Percentiles rank a stretch among this genome's conserved stretches.
These are phyloP conservation scores for Apamea crenata DNA, from an alignment of 2,888 invertebrate genomes.

Conservation along the genomic window DNA sequence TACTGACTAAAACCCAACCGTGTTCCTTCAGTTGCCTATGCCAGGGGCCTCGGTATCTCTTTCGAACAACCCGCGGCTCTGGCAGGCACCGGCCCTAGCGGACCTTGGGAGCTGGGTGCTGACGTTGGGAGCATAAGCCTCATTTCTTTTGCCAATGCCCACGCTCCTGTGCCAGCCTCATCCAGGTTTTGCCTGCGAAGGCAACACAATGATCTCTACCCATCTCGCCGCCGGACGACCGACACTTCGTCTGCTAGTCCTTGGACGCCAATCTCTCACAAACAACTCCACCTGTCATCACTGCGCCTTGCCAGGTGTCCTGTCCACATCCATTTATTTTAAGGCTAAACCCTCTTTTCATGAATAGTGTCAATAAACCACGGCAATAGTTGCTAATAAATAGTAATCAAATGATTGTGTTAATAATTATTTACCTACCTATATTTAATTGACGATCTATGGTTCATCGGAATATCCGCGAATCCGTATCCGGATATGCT, in stretches of 20 bases:
- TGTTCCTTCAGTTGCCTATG: too few species aligned
- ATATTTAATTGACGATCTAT: slow-evolving; percentile 21
- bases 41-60: too few species aligned
- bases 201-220: not conserved
- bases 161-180: not conserved
- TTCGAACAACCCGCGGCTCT: too few species aligned
- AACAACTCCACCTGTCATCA: not conserved
- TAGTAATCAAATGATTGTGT: slow-evolving; percentile 1
- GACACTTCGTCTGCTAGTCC: not conserved
- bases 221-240: not conserved
- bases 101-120: too few species aligned
- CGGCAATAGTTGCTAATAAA: slow-evolving; percentile 10
- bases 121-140: not conserved
- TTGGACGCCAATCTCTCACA: not conserved
- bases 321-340: not conserved
- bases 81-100: too few species aligned
- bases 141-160: not conserved
- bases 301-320: not conserved
- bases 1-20: too few species aligned
- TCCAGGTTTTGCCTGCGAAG: not conserved
- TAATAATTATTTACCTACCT: slow-evolving; percentile 24
- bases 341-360: not conserved
- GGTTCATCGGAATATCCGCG: slow-evolving; percentile 52
- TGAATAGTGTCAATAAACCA: not conserved
- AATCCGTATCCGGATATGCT: slow-evolving; percentile 45